Evolutionary conservation across 2,888 invertebrate genomes (phyloP).

Genomic region (Arctia plantaginis): DNA sequence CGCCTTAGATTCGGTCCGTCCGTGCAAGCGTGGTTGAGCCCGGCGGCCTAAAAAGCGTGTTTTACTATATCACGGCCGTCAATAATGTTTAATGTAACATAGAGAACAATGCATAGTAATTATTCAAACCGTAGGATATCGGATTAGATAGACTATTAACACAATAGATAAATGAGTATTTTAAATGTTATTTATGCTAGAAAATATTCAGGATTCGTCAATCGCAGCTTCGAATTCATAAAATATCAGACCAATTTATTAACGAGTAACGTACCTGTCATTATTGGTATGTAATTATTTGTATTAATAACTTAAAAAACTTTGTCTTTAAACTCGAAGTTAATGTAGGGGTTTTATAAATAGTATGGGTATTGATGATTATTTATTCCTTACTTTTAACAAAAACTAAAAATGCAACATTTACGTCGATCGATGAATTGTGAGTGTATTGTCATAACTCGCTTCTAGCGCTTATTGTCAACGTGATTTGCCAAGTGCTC

Average conservation of each 20-base stretch:
- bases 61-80: background rate
- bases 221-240: conserved; percentile 27
- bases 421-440: background rate
- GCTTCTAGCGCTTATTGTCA: background rate
- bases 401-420: background rate
- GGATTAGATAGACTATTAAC: background rate
- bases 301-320: background rate
- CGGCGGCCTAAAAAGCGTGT: background rate
- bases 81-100: background rate
- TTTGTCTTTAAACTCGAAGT: background rate
- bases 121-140: background rate
- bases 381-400: background rate
- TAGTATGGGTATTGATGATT: background rate
- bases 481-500: background rate
- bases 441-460: background rate
- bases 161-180: background rate
- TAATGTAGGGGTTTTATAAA: background rate
- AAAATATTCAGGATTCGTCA: background rate
- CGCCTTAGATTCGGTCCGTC: conserved; percentile 1
- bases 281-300: background rate
- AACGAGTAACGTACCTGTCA: conserved; percentile 24
- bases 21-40: background rate
- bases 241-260: conserved; percentile 33
- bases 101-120: background rate
- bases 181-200: background rate